A percentile compares a stretch with the other conserved stretches of the same genome.
These are phyloP conservation scores for Amyelois transitella DNA, from an alignment of 1,140 invertebrate species.

Conservation along the genomic window DNA sequence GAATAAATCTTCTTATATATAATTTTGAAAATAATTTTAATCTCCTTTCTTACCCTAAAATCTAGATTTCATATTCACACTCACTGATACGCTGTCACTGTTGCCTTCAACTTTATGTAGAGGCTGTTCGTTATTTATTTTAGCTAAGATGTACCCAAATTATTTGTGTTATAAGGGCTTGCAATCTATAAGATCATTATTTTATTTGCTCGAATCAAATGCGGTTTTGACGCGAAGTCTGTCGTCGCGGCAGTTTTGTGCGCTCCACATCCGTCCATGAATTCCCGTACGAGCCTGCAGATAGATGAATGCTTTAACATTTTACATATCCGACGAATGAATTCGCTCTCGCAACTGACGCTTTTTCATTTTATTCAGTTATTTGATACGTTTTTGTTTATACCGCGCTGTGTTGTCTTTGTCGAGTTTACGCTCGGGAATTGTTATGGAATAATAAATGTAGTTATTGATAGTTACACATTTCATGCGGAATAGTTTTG, in stretches of 20 bases:
- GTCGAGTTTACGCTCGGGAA: conserved; percentile 25
- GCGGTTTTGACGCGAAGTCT: conserved; percentile 63
- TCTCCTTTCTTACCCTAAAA: no score
- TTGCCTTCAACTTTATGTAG: no score
- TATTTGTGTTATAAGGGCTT: background rate
- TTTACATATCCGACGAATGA: conserved; percentile 72
- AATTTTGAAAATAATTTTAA: no score
- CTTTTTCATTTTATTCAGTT: conserved; percentile 61
- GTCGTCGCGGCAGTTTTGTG: conserved; percentile 59
- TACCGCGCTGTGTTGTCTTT: conserved; percentile 34
- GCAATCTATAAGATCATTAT: conserved; percentile 6
- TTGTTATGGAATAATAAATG: conserved; percentile 29
- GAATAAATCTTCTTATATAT: no score
- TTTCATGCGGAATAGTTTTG: background rate
- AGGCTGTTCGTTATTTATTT: no score
- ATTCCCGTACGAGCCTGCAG: conserved; percentile 58
- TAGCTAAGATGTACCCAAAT: no score
- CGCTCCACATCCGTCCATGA: conserved; percentile 64
- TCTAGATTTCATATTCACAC: no score
- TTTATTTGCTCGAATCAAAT: conserved; percentile 74
- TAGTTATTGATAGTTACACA: background rate
- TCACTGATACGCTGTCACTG: no score
- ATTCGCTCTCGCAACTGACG: conserved; percentile 57
- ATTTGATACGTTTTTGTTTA: conserved; percentile 63
- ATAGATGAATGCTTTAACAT: conserved; percentile 72